Conservation (phyloP, 2,888 invertebrate species). For the Pandemis cinnamomeana region DNA sequence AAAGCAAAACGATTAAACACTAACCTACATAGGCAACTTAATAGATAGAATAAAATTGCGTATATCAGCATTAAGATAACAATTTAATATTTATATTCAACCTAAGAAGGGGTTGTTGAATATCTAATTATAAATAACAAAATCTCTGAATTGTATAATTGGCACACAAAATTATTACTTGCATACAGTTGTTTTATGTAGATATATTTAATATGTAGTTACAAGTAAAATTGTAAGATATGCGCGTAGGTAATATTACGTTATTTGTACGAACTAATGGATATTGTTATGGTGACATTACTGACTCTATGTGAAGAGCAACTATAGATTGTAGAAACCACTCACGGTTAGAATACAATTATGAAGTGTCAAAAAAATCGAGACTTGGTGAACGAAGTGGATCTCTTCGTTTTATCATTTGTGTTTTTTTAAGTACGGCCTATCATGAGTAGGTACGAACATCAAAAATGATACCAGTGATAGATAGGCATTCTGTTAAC, state of each 20-base stretch:
- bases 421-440: not conserved
- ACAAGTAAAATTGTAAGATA: not conserved
- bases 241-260: no score
- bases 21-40: not conserved
- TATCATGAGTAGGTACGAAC: not conserved
- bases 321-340: not conserved
- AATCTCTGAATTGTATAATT: not conserved
- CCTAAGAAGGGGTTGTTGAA: not conserved
- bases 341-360: not conserved
- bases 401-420: not conserved
- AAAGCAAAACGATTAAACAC: not conserved
- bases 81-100: not conserved
- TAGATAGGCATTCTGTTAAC: not conserved
- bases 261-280: no score
- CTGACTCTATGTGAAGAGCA: not conserved
- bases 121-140: not conserved
- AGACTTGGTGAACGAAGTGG: not conserved
- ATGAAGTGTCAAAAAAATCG: not conserved
- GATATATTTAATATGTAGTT: not conserved
- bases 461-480: no score
- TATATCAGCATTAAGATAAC: not conserved
- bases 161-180: conserved; percentile 1
- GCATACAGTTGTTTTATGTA: not conserved
- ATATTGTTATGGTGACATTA: no score
- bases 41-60: not conserved